Base-by-base conservation (phyloP, 1,140 invertebrate species). In the Kradibia gibbosae region DNA sequence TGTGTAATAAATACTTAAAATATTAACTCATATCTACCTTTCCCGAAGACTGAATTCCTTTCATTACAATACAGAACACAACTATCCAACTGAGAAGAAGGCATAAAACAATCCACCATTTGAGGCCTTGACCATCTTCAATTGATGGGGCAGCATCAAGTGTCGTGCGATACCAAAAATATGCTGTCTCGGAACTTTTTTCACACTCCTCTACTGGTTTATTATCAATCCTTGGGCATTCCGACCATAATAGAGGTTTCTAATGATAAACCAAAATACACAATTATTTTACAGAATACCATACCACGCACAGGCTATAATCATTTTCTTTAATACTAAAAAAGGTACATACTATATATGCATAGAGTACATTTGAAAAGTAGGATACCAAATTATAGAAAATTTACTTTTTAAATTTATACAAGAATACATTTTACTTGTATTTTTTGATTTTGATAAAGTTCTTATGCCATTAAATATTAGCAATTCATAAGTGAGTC, bases 61-160 rank as follows among this genome's bases (percentile, higher is more conserved):
- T 98, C 97, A 98, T 98, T 5, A 99, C 97, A 88, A 98, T 99
- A 88, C 98, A 96, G 92, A 98, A 99, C 20, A 99, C 97, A 74
- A 99, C 93, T 80, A 96, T 91, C 98, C 98, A 99, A 71, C 98
- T 96, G 17, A 99, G 91, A 50, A 99, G 90, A 25, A 99, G 93
- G 89, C 98, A 98, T 7, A 98, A 88, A 0, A 97, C 96, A 85
- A 99, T 97, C 96, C 98, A 98, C 96, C 97, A 98, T 85, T 97
- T 96, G 13, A 99, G 94, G 13, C 93, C 94, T 22, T 96, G 96
- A 0, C 94, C 93, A 57, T 97, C 94, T 31, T 97, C 95, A 86
- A 99, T 97, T 55, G 94, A 94, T 1, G 95, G 94, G 1, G 97
- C 94, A 20, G 96, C 95, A 88, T 97, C 96, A 84, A 99, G 90